phyloP scores from a whole-genome alignment of 1,140 invertebrate genomes.

The Nilaparvata lugens region DNA sequence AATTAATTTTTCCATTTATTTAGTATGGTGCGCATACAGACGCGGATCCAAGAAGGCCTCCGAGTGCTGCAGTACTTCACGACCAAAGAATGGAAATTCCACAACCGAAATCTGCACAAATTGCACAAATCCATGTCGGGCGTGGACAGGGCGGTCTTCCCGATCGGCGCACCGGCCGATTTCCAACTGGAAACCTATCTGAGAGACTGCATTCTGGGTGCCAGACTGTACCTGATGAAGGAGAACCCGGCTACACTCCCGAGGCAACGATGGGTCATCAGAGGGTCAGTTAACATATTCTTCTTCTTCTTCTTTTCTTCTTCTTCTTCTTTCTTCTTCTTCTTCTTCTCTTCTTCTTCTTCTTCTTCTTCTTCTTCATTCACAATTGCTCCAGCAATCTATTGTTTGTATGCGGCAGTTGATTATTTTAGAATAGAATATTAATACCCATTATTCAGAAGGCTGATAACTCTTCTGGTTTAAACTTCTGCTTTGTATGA shows the following conservation, averaged over 20 bases:
- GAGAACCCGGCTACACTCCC: slow-evolving; percentile 27
- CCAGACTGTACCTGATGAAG: slow-evolving; percentile 71
- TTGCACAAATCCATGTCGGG: slow-evolving; percentile 51
- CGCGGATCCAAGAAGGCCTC: slow-evolving; percentile 58
- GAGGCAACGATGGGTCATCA: slow-evolving; percentile 21
- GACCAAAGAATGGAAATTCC: slow-evolving; percentile 78
- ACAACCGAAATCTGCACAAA: slow-evolving; percentile 52
- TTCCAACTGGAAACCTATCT: slow-evolving; percentile 53
- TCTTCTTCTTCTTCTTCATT: too few relatives aligned
- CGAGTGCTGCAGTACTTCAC: slow-evolving; percentile 85
- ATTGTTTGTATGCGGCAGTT: too few relatives aligned
- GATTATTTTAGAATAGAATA: too few relatives aligned
- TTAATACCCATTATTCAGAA: too few relatives aligned
- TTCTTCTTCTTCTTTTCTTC: too few relatives aligned
- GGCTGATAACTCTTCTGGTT: too few relatives aligned
- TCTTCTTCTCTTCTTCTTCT: too few relatives aligned
- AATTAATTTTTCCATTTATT: slow-evolving; percentile 28
- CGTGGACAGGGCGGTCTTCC: slow-evolving; percentile 56
- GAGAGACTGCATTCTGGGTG: slow-evolving; percentile 54
- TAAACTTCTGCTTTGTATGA: too few relatives aligned
- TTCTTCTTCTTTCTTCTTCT: too few relatives aligned
- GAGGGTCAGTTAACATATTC: slow-evolving; percentile 29
- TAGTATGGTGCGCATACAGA: slow-evolving; percentile 70
- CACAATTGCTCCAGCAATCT: too few relatives aligned
- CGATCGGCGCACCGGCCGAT: slow-evolving; percentile 47